Percentiles rank a stretch among this genome's conserved stretches.
These are phyloP conservation scores for Temnothorax nylanderi DNA, from an alignment of 1,140 invertebrate species.

Conservation along the genomic window DNA sequence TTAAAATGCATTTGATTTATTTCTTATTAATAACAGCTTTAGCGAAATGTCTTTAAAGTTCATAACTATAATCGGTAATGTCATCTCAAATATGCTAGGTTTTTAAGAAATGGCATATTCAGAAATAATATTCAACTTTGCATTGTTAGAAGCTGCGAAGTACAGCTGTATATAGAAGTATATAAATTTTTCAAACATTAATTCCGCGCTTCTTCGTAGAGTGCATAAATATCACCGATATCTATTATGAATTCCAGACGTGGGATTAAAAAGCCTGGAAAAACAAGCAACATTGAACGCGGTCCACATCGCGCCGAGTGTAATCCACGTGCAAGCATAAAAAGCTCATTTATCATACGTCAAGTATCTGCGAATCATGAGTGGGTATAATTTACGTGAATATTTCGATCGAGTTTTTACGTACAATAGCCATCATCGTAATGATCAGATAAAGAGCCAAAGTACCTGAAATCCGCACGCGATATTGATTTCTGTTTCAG, in stretches of 20 bases:
- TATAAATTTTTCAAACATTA: conserved; percentile 5
- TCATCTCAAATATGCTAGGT: background rate
- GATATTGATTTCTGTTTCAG: conserved; percentile 32
- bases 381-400: background rate
- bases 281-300: background rate
- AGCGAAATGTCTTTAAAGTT: background rate
- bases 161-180: background rate
- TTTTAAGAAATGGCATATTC: background rate
- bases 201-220: background rate
- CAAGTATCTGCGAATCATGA: conserved; percentile 15
- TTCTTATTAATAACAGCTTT: background rate
- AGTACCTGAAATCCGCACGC: conserved; percentile 25
- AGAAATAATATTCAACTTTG: background rate
- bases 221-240: conserved; percentile 10
- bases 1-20: background rate
- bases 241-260: background rate
- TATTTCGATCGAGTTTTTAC: background rate
- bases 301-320: background rate
- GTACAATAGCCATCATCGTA: background rate
- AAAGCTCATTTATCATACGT: conserved; percentile 9
- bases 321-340: background rate
- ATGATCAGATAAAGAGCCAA: conserved; percentile 18
- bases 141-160: background rate
- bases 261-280: background rate
- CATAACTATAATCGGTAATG: background rate